Evolutionary conservation across 2,797 vertebrate species (phyloP), one percentile per base, ranked within the genome.

Genomic region (Pogoniulus pusillus): DNA sequence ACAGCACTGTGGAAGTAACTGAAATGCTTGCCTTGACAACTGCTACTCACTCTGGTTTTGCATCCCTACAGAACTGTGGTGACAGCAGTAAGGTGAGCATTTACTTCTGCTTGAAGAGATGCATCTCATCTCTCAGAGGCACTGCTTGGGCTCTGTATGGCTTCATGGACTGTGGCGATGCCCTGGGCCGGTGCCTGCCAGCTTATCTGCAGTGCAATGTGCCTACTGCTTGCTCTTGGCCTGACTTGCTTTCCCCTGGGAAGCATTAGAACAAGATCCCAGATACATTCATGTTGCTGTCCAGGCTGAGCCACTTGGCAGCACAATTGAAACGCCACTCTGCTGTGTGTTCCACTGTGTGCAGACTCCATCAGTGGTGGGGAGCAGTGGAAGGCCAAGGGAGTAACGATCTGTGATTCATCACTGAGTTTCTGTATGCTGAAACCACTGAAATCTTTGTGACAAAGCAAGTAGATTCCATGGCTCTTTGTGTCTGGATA

Each of bases 21-120:
- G 89, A 75, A 64, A 43, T 77, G 82, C 66, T 77, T 88, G 37
- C 45, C 68, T 62, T 77, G 91, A 64, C 78, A 89, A 81, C 45
- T 76, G 60, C 39, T 74, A 49, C 68, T 86, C 90, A 39, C 78
- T 88, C 68, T 64, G 24, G 68, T 64, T 92, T 68, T 90, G 72
- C 49, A 41, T 64, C 35, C 5, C 1, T 22, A 19, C 35, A 57
- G 85, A 79, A 13, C 74, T 3, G 6, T 14, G 53, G 53, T 88
- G 84, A 62, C 77, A 84, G 24, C 75, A 68, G 82, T 81, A 62
- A 60, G 69, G 54, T 32, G 76, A 77, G 18, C 23, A 49, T 85
- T 93, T 85, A 43, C 69, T 90, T 35, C 12, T 7, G 1, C 88
- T 84, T 79, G 59, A 68, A 64, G 78, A n/a, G 69, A 24, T 53